Evolutionary conservation across 2,113 vertebrate species (phyloP), one percentile per base, ranked within the genome.

Genomic region (Anolis carolinensis): DNA sequence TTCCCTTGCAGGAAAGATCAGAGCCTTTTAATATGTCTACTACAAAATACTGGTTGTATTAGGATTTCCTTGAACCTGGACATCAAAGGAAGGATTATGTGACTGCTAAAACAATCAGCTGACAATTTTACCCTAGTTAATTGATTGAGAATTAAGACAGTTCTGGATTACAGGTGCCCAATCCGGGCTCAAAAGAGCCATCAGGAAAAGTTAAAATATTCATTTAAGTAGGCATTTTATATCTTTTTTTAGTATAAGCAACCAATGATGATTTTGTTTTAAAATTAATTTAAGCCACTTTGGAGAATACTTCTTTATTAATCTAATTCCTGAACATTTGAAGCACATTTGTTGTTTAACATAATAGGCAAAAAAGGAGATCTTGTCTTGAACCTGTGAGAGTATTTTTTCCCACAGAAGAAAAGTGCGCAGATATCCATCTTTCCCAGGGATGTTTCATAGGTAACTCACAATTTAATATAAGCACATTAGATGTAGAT

Each of bases 1-100:
- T 97, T 95, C 92, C 83, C 0, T 95, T 95, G 90, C 96, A 97
- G 95, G 95, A 90, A 92, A 95, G 95, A 94, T 92, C 92, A 94
- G 94, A 95, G 93, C 81, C 83, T 95, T 91, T 92, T 90, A 93
- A 89, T 92, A 48, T 88, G 87, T 91, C 94, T 93, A 21, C 91
- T 92, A 82, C 88, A 81, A 88, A 93, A 85, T 73, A 73, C 65
- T 0, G 75, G 32, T 93, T 89, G 90, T 95, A 85, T 90, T 95
- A 93, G 89, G 90, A 92, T 92, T 88, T 80, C 91, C 79, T 8
- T 95, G 96, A 96, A 91, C 92, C 90, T 83, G 88, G 89, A 96
- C 93, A 93, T 95, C 94, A 95, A 93, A 96, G 90, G 81, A 90
- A 92, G 84, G 86, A 93, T 84, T 89, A 65, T 86, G 78, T 91